Base-by-base conservation (phyloP, 2,797 vertebrate species). In the Pempheris klunzingeri region DNA sequence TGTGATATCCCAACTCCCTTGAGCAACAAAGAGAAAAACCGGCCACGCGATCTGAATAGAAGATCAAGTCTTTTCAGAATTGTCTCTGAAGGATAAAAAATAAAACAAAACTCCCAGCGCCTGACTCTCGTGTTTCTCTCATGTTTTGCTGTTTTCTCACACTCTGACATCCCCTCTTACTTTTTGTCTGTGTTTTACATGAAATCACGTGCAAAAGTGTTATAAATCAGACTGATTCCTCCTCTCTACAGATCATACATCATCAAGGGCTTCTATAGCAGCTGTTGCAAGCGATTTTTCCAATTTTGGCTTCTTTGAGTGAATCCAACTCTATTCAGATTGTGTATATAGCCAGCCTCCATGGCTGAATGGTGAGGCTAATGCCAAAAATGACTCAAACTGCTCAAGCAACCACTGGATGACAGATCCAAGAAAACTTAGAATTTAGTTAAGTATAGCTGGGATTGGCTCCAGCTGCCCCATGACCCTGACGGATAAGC, bases 1-100 rank as follows among this genome's bases (percentile, higher is more conserved):
- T 78, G 79, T 82, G 67, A 80, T 82, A 68, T 84, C 70, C 68
- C 17, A 43, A 76, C 46, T 46, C 68, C 69, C 11, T 38, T 2
- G 38, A 67, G 76, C 60, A 61, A 63, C 71, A 72, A 74, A 58
- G 65, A 77, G 64, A 65, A 14, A 43, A 55, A 71, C 50, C 46
- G 53, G 30, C 62, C 62, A 28, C 32, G 2, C 5, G 24, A 39
- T 76, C 52, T 60, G 39, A 78, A 60, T 47, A 60, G 64, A 46
- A 65, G 64, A 44, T 71, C 18, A 47, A 14, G 44, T 83, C 70
- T 62, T 78, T 71, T 81, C 34, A 65, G 61, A 76, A 64, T 49
- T 43, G 34, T 83, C 72, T 73, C 50, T 20, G 32, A 74, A 72
- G 36, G 50, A 24, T 5, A 28, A 34, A 43, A 55, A 28, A 36